phyloP scores from a whole-genome alignment of 2,888 invertebrate species.

The Dynastes grantii region DNA sequence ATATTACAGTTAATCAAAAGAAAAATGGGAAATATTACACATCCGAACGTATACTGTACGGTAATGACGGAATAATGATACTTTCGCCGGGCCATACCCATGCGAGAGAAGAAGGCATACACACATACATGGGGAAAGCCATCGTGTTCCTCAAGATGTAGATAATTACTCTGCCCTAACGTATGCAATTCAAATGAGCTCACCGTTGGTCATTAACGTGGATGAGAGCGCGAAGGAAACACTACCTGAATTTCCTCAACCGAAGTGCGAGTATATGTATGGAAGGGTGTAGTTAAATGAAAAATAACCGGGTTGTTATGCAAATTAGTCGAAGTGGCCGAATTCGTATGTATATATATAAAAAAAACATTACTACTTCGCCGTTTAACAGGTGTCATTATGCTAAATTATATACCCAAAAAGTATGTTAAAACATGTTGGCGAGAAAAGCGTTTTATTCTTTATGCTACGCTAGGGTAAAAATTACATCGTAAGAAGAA shows the following conservation, averaged over 20 bases:
- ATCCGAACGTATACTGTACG: background rate
- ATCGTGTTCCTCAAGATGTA: slow-evolving; percentile 31
- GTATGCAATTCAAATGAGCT: slow-evolving; percentile 46
- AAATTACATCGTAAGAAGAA: background rate
- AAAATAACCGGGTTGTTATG: slow-evolving; percentile 40
- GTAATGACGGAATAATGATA: slow-evolving; percentile 20
- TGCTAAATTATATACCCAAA: slow-evolving; percentile 30
- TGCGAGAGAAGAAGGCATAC: background rate
- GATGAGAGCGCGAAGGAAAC: slow-evolving; percentile 23
- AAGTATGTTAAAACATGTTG: slow-evolving; percentile 26
- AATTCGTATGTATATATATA: slow-evolving; percentile 17
- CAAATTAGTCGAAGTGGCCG: slow-evolving; percentile 35
- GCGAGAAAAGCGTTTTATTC: background rate
- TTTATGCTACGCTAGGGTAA: background rate
- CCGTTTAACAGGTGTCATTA: slow-evolving; percentile 43
- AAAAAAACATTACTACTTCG: slow-evolving; percentile 19
- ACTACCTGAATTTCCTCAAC: slow-evolving; percentile 17
- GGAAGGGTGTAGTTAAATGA: slow-evolving; percentile 38
- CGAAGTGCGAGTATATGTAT: slow-evolving; percentile 25
- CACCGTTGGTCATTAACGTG: slow-evolving; percentile 26
- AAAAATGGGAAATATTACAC: slow-evolving; percentile 1
- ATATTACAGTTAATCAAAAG: slow-evolving; percentile 29
- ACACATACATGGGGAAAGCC: slow-evolving; percentile 5
- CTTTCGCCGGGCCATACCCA: background rate
- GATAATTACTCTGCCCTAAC: slow-evolving; percentile 33